Conservation (phyloP, 2,797 vertebrate genomes). For the Notamacropus eugenii region DNA sequence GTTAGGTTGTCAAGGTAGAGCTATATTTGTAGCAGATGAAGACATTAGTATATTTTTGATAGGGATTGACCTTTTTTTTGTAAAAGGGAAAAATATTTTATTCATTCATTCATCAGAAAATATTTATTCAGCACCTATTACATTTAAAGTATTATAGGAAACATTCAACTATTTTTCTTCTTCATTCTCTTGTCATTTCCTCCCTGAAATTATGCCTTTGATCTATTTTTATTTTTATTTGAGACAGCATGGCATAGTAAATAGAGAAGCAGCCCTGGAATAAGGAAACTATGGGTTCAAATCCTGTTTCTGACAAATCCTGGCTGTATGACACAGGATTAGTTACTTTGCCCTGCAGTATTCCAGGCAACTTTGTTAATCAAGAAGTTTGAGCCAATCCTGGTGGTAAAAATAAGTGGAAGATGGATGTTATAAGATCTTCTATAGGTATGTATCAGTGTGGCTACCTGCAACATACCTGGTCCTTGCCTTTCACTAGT, state of each 20-base stretch:
- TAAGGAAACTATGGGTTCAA: background rate
- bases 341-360: too few species aligned
- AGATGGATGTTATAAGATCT: too few species aligned
- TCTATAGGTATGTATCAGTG: too few species aligned
- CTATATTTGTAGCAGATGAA: background rate
- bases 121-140: slow-evolving; percentile 1
- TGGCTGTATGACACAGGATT: background rate
- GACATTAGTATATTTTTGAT: background rate
- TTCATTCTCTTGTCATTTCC: background rate
- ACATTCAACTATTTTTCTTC: background rate
- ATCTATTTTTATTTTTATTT: background rate
- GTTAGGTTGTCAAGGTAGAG: background rate
- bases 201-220: background rate
- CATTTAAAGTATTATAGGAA: slow-evolving; percentile 4
- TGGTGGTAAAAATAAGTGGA: too few species aligned
- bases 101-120: slow-evolving; percentile 2
- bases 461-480: too few species aligned
- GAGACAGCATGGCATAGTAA: background rate
- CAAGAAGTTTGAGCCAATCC: too few species aligned
- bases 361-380: too few species aligned
- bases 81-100: background rate
- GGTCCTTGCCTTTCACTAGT: too few species aligned
- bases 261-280: background rate
- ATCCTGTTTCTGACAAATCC: background rate
- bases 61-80: background rate